Conservation (phyloP, 2,797 vertebrate species). For the Enteromius trimaculatus region DNA sequence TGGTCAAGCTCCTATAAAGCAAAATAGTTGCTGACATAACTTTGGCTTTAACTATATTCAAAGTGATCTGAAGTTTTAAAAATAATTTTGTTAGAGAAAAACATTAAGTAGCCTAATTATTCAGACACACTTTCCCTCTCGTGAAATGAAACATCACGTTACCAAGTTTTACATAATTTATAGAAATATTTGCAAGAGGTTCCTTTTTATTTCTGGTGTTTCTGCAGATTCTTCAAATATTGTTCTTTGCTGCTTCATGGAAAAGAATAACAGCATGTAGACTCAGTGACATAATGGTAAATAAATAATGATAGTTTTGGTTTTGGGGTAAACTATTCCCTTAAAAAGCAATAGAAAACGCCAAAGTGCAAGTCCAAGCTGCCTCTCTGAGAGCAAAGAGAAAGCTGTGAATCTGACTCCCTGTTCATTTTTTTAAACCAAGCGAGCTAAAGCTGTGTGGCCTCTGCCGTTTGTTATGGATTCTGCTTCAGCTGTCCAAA, state of each 20-base stretch:
- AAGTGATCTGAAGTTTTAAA: neutral
- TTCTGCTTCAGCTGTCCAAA: conserved; percentile 60
- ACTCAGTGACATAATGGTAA: neutral
- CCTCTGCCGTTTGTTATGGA: conserved; percentile 43
- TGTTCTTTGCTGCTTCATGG: neutral
- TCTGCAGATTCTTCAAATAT: neutral
- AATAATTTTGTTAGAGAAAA: neutral
- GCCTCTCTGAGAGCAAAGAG: neutral
- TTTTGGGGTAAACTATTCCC: neutral
- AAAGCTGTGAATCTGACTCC: neutral
- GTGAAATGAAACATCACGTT: neutral
- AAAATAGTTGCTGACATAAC: neutral
- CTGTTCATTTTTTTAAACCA: conserved; percentile 2
- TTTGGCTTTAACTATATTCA: neutral
- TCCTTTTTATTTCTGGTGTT: neutral
- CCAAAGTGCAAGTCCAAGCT: neutral
- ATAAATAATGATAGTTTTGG: neutral
- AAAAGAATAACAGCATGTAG: neutral
- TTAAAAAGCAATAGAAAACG: neutral
- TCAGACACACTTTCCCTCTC: neutral
- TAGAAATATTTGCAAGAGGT: neutral
- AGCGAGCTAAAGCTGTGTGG: conserved; percentile 21
- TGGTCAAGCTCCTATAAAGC: neutral
- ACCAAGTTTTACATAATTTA: neutral
- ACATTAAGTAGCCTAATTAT: neutral